Conservation (phyloP, 2,888 invertebrate genomes). For the Drosophila crucigera region DNA sequence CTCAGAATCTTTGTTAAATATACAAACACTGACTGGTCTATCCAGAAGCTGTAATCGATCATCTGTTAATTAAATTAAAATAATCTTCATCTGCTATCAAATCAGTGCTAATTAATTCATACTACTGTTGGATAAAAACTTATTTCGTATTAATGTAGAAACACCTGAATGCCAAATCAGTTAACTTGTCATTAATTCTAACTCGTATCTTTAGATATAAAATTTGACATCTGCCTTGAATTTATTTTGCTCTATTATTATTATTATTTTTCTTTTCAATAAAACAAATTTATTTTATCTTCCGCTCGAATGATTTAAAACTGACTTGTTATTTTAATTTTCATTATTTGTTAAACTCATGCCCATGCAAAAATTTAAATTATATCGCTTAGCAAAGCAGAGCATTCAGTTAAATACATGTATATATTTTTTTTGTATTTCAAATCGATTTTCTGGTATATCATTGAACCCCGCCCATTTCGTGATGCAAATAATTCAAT, state of each 20-base stretch:
- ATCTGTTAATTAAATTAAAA: constrained; percentile 20
- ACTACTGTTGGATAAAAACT: not conserved
- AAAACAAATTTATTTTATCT: not conserved
- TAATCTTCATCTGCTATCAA: not conserved
- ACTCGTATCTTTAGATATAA: not conserved
- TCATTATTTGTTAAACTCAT: not conserved
- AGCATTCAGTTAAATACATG: not conserved
- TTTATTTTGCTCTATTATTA: not conserved
- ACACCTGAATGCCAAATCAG: not conserved
- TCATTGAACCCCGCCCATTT: constrained; percentile 29
- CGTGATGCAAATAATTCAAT: constrained; percentile 34
- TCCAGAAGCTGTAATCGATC: constrained; percentile 12
- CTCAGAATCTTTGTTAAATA: not conserved
- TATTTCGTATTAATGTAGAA: not conserved
- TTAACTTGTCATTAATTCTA: not conserved
- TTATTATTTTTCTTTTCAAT: not conserved
- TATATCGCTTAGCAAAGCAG: not conserved
- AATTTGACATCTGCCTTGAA: not conserved
- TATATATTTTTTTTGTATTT: not conserved
- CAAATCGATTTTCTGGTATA: constrained; percentile 8
- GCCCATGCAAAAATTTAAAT: not conserved
- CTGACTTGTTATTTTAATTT: not conserved
- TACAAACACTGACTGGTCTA: not conserved
- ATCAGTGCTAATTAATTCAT: not conserved
- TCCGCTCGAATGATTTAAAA: not conserved